Evolutionary conservation across 1,140 invertebrate genomes (phyloP).

Genomic region (Brachionus calyciflorus): DNA sequence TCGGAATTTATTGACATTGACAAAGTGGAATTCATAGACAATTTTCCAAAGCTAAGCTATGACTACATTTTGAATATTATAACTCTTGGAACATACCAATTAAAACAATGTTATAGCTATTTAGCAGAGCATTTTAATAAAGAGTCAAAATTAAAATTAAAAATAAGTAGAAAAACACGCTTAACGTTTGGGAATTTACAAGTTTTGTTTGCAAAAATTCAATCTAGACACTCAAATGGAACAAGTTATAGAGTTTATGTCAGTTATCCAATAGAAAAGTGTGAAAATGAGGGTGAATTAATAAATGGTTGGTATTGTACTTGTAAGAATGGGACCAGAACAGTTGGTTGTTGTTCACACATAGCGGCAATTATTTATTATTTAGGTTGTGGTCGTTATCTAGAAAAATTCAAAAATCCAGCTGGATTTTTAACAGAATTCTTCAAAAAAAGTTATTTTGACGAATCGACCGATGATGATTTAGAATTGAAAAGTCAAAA

Average conservation of each 20-base stretch:
- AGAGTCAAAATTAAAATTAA: not conserved
- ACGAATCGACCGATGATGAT: not conserved
- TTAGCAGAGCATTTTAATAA: slow-evolving; percentile 6
- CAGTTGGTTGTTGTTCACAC: not conserved
- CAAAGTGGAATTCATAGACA: not conserved
- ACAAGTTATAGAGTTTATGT: not conserved
- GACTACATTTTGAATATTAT: slow-evolving; percentile 21
- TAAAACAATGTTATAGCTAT: not conserved
- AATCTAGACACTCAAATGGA: not conserved
- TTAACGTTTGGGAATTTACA: not conserved
- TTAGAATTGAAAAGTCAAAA: not conserved
- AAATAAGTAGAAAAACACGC: not conserved
- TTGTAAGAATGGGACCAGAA: slow-evolving; percentile 4
- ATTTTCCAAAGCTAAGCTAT: slow-evolving; percentile 16
- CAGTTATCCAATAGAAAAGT: not conserved
- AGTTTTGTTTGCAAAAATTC: not conserved
- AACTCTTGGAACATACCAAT: not conserved
- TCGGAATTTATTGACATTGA: not conserved
- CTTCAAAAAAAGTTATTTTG: not conserved
- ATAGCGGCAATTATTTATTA: not conserved
- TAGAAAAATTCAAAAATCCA: not conserved
- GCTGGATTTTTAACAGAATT: not conserved
- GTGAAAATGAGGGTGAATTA: not conserved
- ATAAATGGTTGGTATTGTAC: slow-evolving; percentile 18
- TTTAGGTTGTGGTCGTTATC: not conserved